Percentiles rank a stretch among this genome's conserved stretches.
These are phyloP conservation scores for Lethenteron camtschaticum DNA, from an alignment of 2,113 vertebrate species.

Conservation along the genomic window DNA sequence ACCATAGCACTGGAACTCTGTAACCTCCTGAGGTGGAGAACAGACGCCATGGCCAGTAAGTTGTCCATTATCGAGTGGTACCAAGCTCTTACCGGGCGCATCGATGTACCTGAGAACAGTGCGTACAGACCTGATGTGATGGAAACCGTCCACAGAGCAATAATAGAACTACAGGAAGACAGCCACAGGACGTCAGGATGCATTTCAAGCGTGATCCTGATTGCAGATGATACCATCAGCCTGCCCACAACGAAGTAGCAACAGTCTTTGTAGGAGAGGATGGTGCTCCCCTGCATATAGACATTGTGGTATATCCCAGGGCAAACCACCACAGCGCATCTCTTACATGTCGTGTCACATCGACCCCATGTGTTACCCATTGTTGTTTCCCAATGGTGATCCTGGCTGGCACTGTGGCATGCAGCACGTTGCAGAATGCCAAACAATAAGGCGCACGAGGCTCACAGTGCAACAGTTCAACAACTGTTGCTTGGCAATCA, in stretches of 20 bases:
- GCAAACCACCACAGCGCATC: not conserved
- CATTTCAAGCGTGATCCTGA: not conserved
- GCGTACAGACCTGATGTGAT: slow-evolving; percentile 3
- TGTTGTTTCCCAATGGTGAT: slow-evolving; percentile 5
- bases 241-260: not conserved
- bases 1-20: not conserved
- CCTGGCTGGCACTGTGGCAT: slow-evolving; percentile 3
- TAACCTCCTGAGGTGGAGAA: not conserved
- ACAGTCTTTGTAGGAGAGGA: not conserved
- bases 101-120: slow-evolving; percentile 1
- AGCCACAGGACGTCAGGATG: not conserved
- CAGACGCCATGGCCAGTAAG: not conserved
- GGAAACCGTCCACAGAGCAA: not conserved
- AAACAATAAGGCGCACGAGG: slow-evolving; percentile 2
- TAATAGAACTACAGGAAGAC: slow-evolving; percentile 3
- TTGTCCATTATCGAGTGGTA: not conserved
- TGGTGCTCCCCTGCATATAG: not conserved
- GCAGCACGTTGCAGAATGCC: not conserved
- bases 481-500: not conserved
- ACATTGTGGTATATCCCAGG: not conserved
- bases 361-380: not conserved
- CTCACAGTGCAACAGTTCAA: not conserved
- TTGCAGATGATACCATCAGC: slow-evolving; percentile 4
- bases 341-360: not conserved
- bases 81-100: not conserved